Evolutionary conservation across 2,888 invertebrate species (phyloP), one percentile per base, ranked within the genome.

Genomic region (Chirona hameri): DNA sequence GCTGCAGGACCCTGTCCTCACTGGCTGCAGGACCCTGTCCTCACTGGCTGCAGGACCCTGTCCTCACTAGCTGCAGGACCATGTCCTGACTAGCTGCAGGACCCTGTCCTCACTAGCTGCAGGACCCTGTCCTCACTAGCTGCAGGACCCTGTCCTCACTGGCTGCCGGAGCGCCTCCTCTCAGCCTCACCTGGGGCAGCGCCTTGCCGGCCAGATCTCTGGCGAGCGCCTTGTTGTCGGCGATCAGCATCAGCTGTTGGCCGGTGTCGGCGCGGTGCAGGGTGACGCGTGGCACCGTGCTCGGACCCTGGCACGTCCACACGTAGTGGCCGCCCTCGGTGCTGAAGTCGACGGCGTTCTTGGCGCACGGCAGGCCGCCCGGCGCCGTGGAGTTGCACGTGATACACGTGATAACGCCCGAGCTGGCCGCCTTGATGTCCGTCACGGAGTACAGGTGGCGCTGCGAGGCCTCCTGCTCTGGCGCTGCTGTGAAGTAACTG

Each of bases 401-500:
- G 86, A 97, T 90, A 88, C 97, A 98, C 82, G 81, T 90, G 89
- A 52, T 86, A 14, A 90, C 88, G 24, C 89, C 88, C 0, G 90
- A 83, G 31, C 83, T 82, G 12, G 69, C 55, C 15, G 83, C 81
- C 15, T 83, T 85, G 10, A 90, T 88, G n/a, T 89, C 88, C 0
- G 90, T 91, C 14, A 95, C 90, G 15, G 92, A 91, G 89, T 93
- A 97, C 76, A 98, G 89, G 88, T 97, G 97, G 86, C 94, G 92
- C 82, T 93, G 92, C 9, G 93, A 92, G 0, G 96, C 92, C 87
- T 94, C 93, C 21, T 90, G 89, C 84, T 91, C 92, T 12, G 91
- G 91, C 57, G 94, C 96, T 0, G 95, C 95, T 85, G 93, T 91
- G 89, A 94, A 98, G 90, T 95, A 98, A 83, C 95, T 96, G 89